A percentile compares a stretch with the other conserved stretches of the same genome.
Conservation (phyloP, 2,113 vertebrate species). For the Paraplagusia blochii region DNA sequence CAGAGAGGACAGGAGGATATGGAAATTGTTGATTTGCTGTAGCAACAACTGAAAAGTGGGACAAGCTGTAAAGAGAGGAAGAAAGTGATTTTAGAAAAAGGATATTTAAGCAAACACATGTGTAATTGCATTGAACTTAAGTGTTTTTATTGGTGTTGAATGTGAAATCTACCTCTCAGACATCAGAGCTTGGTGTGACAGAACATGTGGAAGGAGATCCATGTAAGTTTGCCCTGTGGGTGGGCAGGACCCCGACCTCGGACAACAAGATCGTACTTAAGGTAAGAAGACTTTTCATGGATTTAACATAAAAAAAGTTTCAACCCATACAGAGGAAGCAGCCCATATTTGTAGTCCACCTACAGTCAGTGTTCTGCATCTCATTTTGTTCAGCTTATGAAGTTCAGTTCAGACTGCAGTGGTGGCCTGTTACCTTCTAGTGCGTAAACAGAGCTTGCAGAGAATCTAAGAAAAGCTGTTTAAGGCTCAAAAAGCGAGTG, state of each 20-base stretch:
- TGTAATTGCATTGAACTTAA: too few relatives aligned
- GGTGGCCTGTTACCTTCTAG: constrained; percentile 41
- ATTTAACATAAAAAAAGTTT: too few relatives aligned
- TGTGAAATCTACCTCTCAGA: constrained; percentile 71
- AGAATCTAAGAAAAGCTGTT: constrained; percentile 38
- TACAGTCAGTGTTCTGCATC: too few relatives aligned
- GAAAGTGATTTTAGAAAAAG: too few relatives aligned
- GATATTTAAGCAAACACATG: too few relatives aligned
- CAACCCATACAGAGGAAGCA: constrained; percentile 12
- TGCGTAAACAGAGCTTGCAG: constrained; percentile 38
- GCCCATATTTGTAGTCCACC: constrained; percentile 27
- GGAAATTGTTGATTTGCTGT: too few relatives aligned
- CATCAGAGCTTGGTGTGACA: constrained; percentile 95
- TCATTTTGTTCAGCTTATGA: too few relatives aligned
- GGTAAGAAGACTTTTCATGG: constrained; percentile 74
- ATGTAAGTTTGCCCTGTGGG: constrained; percentile 97
- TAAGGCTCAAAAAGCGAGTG: constrained; percentile 39
- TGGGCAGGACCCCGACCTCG: constrained; percentile 95
- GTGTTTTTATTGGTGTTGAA: background rate
- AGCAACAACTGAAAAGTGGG: too few relatives aligned
- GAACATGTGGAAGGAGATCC: constrained; percentile 97
- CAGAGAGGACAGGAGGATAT: too few relatives aligned
- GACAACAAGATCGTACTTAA: constrained; percentile 99
- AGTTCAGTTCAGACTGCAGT: constrained; percentile 31
- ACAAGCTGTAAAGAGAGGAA: too few relatives aligned